These are phyloP conservation scores for Hydrochoerus hydrochaeris DNA, from an alignment of 2,113 vertebrate species.

Conservation along the genomic window DNA sequence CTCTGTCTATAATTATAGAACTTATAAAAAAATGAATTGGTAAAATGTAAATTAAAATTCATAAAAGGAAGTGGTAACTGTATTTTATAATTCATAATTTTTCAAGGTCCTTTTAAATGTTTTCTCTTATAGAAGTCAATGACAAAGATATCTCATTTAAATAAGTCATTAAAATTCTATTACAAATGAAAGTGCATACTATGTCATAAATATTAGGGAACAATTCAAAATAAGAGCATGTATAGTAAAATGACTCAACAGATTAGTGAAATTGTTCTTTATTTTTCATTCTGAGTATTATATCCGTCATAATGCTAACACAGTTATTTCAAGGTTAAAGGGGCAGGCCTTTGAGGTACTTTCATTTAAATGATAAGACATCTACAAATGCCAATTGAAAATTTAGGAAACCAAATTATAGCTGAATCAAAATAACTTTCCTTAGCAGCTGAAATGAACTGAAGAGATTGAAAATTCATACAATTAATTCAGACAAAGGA, in stretches of 20 bases:
- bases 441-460: not conserved
- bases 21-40: not conserved
- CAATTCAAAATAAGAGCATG: not conserved
- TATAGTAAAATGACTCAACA: not conserved
- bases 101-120: not conserved
- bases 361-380: not conserved
- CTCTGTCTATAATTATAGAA: not conserved
- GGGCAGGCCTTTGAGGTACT: not conserved
- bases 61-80: not conserved
- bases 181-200: not conserved
- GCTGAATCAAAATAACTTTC: not conserved
- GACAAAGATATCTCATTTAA: not conserved
- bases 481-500: not conserved
- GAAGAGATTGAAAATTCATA: not conserved
- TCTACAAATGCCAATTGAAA: not conserved
- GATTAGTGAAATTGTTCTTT: not conserved
- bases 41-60: not conserved
- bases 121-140: not conserved
- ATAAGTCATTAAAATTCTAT: not conserved
- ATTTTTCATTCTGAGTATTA: not conserved
- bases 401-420: not conserved
- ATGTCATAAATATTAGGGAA: not conserved
- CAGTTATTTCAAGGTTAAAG: not conserved
- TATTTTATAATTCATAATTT: not conserved
- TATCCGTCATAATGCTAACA: not conserved